Evolutionary conservation across 2,888 invertebrate genomes (phyloP).

Genomic region (Diarsia rubi): DNA sequence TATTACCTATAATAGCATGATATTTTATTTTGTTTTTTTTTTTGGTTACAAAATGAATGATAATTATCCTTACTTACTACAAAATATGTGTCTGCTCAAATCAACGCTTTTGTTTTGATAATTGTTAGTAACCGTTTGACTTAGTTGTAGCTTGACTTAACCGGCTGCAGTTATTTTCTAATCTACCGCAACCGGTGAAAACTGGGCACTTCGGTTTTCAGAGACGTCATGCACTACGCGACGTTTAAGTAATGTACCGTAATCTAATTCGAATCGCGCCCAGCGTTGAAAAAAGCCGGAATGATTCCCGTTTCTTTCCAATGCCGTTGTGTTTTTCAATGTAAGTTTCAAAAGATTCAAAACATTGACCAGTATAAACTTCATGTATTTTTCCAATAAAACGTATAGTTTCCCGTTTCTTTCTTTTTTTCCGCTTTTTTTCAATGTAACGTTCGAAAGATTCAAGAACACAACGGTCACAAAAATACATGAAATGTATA

Average conservation of each 20-base stretch:
- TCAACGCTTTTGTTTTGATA: conserved; percentile 33
- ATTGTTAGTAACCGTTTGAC: conserved; percentile 28
- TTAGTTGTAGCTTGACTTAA: conserved; percentile 26
- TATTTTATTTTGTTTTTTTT: conserved; percentile 37
- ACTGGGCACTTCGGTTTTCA: conserved; percentile 21
- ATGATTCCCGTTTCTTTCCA: too few relatives aligned
- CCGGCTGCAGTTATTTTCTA: conserved; percentile 28
- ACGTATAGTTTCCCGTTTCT: too few relatives aligned
- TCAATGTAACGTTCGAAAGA: too few relatives aligned
- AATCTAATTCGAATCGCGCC: too few relatives aligned
- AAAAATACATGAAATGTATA: too few relatives aligned
- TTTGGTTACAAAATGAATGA: conserved; percentile 49
- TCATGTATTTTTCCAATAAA: too few relatives aligned
- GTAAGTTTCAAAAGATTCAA: too few relatives aligned
- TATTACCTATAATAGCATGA: conserved; percentile 39
- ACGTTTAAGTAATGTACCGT: not conserved
- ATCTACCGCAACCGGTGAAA: not conserved
- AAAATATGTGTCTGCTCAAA: conserved; percentile 33
- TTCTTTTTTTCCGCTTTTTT: too few relatives aligned
- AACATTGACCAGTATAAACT: too few relatives aligned
- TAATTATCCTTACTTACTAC: conserved; percentile 36
- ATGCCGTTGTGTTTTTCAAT: too few relatives aligned
- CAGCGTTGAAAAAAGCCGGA: too few relatives aligned
- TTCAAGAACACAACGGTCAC: too few relatives aligned
- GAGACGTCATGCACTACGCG: not conserved